These are phyloP conservation scores for Sarcophaga carnaria DNA, from an alignment of 2,888 invertebrate genomes.

Conservation along the genomic window DNA sequence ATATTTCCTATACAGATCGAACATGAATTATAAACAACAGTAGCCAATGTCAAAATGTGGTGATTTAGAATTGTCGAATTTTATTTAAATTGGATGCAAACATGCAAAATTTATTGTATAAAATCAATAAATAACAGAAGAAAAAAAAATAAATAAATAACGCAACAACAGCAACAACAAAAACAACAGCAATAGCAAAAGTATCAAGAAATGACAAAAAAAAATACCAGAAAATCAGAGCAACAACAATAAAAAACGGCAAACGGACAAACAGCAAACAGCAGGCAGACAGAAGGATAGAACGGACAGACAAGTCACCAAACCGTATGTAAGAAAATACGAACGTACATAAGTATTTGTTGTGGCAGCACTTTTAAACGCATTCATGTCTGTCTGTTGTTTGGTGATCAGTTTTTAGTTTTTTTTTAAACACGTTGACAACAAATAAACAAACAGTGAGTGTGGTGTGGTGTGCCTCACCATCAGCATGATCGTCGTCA, in stretches of 20 bases:
- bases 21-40: slow-evolving; percentile 71
- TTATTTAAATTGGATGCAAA: slow-evolving; percentile 82
- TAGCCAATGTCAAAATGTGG: slow-evolving; percentile 80
- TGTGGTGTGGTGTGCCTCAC: background rate
- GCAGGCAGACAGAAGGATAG: background rate
- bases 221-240: slow-evolving; percentile 50
- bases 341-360: background rate
- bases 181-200: slow-evolving; percentile 14
- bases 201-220: slow-evolving; percentile 55
- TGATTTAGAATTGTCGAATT: slow-evolving; percentile 82
- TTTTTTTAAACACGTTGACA: slow-evolving; percentile 1
- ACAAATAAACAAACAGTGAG: slow-evolving; percentile 13
- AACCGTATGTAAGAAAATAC: slow-evolving; percentile 2
- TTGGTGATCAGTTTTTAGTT: background rate
- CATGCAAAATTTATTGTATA: slow-evolving; percentile 81
- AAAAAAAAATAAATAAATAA: slow-evolving; percentile 66
- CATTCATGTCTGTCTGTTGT: slow-evolving; percentile 1
- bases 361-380: slow-evolving; percentile 20
- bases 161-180: slow-evolving; percentile 59
- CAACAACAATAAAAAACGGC: slow-evolving; percentile 11
- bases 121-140: slow-evolving; percentile 79
- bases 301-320: slow-evolving; percentile 42
- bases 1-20: slow-evolving; percentile 27
- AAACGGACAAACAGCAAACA: slow-evolving; percentile 23
- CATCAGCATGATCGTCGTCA: slow-evolving; percentile 4